Conservation (phyloP, 2,888 invertebrate species). For the Julus scandinavius region DNA sequence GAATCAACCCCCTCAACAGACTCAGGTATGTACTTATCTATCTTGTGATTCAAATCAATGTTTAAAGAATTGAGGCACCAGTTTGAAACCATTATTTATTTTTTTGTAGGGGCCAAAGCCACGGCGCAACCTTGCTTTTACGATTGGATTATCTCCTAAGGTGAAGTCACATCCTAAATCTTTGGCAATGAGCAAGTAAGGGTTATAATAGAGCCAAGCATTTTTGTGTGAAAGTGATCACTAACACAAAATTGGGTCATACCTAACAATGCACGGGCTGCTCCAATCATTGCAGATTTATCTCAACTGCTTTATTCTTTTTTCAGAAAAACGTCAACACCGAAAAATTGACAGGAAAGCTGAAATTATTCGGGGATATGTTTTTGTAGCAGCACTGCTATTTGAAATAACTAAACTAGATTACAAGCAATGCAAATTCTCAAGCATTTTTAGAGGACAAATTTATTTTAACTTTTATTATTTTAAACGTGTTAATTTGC, state of each 20-base stretch:
- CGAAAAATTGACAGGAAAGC: background rate
- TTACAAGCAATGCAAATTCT: too few species aligned
- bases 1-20: constrained; percentile 37
- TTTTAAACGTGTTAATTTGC: too few species aligned
- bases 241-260: background rate
- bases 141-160: constrained; percentile 55
- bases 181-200: constrained; percentile 51
- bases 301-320: background rate
- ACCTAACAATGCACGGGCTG: background rate
- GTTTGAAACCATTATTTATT: background rate
- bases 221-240: constrained; percentile 5
- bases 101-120: background rate
- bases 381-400: background rate
- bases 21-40: background rate
- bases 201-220: background rate
- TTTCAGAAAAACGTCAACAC: constrained; percentile 39
- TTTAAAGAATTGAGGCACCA: too few species aligned
- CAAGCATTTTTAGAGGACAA: too few species aligned
- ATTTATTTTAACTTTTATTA: too few species aligned
- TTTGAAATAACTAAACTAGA: too few species aligned
- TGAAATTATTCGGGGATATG: constrained; percentile 30
- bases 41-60: too few species aligned
- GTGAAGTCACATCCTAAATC: constrained; percentile 53
- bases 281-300: background rate
- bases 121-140: constrained; percentile 47